Percentiles rank a stretch among this genome's conserved stretches.
phyloP scores from a whole-genome alignment of 2,888 invertebrate species.

The Patella depressa region DNA sequence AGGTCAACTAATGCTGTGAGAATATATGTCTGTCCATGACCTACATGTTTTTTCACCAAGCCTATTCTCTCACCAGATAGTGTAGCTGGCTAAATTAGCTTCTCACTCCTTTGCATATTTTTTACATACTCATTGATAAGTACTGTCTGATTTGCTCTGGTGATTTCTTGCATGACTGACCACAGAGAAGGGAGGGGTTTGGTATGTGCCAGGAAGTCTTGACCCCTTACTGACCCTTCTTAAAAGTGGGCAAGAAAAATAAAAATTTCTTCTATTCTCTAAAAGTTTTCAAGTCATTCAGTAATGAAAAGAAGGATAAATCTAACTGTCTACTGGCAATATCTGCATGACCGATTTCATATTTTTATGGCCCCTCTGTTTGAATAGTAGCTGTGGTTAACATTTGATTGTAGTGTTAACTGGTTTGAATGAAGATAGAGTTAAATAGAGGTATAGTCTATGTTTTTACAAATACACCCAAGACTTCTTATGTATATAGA shows the following conservation, averaged over 20 bases:
- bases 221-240: background rate
- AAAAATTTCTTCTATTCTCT: too few relatives aligned
- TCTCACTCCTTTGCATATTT: background rate
- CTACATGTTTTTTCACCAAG: background rate
- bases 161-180: background rate
- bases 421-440: background rate
- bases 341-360: slow-evolving; percentile 13
- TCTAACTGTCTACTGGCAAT: background rate
- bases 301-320: background rate
- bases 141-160: background rate
- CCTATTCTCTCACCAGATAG: background rate
- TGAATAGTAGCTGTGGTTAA: slow-evolving; percentile 4
- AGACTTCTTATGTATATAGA: slow-evolving; percentile 2
- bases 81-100: background rate
- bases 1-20: slow-evolving; percentile 9
- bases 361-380: background rate
- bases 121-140: background rate
- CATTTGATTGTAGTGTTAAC: background rate
- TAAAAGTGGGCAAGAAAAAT: too few relatives aligned
- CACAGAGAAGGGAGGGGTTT: background rate
- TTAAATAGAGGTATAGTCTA: background rate
- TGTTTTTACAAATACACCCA: slow-evolving; percentile 9
- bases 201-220: slow-evolving; percentile 2
- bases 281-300: too few relatives aligned
- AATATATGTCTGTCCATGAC: slow-evolving; percentile 4